phyloP scores from a whole-genome alignment of 2,113 vertebrate species.

The Campylomormyrus numenius region DNA sequence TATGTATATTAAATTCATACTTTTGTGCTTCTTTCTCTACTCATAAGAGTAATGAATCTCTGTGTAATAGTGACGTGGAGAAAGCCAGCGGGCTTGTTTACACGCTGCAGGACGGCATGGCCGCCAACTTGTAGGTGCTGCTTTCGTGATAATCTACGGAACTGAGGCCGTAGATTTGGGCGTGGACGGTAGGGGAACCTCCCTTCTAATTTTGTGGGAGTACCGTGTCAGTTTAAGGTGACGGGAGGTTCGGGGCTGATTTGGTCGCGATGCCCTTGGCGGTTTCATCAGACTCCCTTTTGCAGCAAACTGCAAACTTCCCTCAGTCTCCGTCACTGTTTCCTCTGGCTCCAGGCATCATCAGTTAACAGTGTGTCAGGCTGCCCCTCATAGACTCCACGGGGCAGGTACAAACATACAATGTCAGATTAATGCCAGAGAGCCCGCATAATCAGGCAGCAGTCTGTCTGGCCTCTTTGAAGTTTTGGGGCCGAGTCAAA shows the following conservation, averaged over 20 bases:
- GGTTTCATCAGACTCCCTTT: neutral
- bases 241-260: neutral
- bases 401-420: neutral
- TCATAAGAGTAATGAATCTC: constrained; percentile 26
- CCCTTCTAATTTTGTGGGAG: neutral
- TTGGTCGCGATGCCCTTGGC: neutral
- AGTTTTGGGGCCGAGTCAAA: neutral
- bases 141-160: neutral
- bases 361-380: neutral
- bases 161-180: neutral
- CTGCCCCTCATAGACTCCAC: neutral
- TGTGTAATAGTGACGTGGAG: constrained; percentile 24
- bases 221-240: neutral
- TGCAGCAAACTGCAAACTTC: neutral
- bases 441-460: neutral
- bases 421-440: neutral
- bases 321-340: neutral
- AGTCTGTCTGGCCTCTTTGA: neutral
- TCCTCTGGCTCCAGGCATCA: neutral
- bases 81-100: neutral
- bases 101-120: constrained; percentile 21
- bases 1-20: constrained; percentile 29
- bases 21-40: neutral
- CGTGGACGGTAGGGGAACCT: neutral
- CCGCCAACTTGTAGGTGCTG: constrained; percentile 20